Evolutionary conservation across 2,888 invertebrate genomes (phyloP).

Genomic region (Nomada lathburiana): DNA sequence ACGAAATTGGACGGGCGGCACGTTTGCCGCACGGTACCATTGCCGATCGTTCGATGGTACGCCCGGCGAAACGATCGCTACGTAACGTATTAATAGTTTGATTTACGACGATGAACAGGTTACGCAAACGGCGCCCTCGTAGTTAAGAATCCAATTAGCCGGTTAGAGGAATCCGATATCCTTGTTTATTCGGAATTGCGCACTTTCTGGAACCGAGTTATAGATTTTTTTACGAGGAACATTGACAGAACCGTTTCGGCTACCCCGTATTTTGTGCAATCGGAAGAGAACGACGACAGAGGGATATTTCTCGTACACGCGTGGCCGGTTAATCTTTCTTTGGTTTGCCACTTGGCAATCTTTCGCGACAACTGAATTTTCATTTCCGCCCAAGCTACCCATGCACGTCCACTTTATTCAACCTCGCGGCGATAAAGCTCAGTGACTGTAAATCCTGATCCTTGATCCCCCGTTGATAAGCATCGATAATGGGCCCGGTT

Average conservation of each 20-base stretch:
- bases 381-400: no score
- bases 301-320: no score
- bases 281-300: no score
- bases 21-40: neutral
- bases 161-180: neutral
- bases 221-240: no score
- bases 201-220: slow-evolving; percentile 7
- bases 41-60: slow-evolving; percentile 26
- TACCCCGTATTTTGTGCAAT: no score
- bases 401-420: no score
- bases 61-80: slow-evolving; percentile 18
- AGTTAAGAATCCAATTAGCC: slow-evolving; percentile 48
- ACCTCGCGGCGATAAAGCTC: no score
- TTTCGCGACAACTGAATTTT: no score
- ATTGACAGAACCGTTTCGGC: no score
- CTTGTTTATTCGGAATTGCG: slow-evolving; percentile 35
- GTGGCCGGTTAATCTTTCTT: no score
- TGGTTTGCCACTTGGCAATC: no score
- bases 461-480: slow-evolving; percentile 37
- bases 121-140: slow-evolving; percentile 45
- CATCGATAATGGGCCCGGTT: slow-evolving; percentile 36
- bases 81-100: slow-evolving; percentile 35
- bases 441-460: neutral
- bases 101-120: slow-evolving; percentile 22
- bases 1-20: slow-evolving; percentile 60